Conservation (phyloP, 2,888 invertebrate species). For the Litoditis marina region DNA sequence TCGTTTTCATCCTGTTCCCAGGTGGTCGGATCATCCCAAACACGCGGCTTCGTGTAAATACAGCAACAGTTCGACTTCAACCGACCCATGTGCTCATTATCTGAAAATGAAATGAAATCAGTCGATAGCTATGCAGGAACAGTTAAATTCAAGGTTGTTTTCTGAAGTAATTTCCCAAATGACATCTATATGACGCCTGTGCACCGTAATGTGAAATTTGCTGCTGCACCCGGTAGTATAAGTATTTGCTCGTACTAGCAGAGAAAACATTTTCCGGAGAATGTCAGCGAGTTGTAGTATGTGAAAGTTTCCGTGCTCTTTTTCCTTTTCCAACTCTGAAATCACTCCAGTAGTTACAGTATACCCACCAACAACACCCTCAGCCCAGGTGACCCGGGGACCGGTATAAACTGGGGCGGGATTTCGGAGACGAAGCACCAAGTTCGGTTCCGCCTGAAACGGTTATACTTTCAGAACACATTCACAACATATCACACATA, state of each 20-base stretch:
- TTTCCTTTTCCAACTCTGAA: neutral
- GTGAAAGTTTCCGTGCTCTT: too few relatives aligned
- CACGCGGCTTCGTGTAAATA: slow-evolving; percentile 60
- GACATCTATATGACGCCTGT: neutral
- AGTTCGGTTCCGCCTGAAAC: slow-evolving; percentile 22
- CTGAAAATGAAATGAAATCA: slow-evolving; percentile 56
- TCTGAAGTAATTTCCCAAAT: too few relatives aligned
- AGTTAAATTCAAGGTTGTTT: too few relatives aligned
- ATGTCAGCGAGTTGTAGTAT: too few relatives aligned
- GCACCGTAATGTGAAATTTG: neutral
- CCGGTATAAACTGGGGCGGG: slow-evolving; percentile 16
- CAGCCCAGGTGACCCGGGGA: slow-evolving; percentile 49
- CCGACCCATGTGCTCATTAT: slow-evolving; percentile 71
- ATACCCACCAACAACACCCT: slow-evolving; percentile 33
- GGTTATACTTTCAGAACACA: too few relatives aligned
- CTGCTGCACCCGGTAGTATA: too few relatives aligned
- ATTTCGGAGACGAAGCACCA: slow-evolving; percentile 28
- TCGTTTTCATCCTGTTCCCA: slow-evolving; percentile 57
- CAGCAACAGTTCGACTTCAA: slow-evolving; percentile 62
- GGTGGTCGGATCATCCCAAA: slow-evolving; percentile 58
- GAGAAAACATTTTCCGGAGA: too few relatives aligned
- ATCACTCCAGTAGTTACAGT: neutral
- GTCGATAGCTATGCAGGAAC: too few relatives aligned
- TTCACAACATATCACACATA: too few relatives aligned
- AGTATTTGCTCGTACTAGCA: too few relatives aligned